A percentile compares a stretch with the other conserved stretches of the same genome.
phyloP scores from a whole-genome alignment of 2,888 invertebrate species.

The Harpalus rubripes region DNA sequence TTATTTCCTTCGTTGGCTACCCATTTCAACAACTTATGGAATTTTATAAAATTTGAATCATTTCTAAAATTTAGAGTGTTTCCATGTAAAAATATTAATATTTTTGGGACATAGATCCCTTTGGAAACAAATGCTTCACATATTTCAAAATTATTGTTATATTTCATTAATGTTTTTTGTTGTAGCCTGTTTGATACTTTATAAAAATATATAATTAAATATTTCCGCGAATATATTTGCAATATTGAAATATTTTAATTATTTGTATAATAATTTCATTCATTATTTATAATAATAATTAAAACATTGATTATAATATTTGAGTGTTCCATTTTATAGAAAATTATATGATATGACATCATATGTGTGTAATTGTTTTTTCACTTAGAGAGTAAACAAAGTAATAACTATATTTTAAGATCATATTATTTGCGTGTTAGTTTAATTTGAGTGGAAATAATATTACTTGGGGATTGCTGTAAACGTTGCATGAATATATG shows the following conservation, averaged over 20 bases:
- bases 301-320: neutral
- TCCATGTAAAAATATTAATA: no score
- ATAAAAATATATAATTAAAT: no score
- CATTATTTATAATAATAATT: neutral
- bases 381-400: constrained; percentile 18
- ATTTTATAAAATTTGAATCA: no score
- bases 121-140: no score
- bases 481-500: neutral
- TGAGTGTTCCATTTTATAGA: neutral
- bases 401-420: constrained; percentile 30
- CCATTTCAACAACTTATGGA: no score
- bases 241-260: neutral
- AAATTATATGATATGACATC: neutral
- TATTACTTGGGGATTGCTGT: neutral
- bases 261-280: neutral
- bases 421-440: constrained; percentile 3
- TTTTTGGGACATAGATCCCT: no score
- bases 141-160: no score
- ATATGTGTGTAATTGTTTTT: constrained; percentile 1
- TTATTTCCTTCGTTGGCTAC: no score
- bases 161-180: no score
- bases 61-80: no score
- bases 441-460: neutral
- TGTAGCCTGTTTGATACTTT: no score
- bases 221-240: no score